Evolutionary conservation across 2,113 vertebrate species (phyloP).

Genomic region (Otis tarda): DNA sequence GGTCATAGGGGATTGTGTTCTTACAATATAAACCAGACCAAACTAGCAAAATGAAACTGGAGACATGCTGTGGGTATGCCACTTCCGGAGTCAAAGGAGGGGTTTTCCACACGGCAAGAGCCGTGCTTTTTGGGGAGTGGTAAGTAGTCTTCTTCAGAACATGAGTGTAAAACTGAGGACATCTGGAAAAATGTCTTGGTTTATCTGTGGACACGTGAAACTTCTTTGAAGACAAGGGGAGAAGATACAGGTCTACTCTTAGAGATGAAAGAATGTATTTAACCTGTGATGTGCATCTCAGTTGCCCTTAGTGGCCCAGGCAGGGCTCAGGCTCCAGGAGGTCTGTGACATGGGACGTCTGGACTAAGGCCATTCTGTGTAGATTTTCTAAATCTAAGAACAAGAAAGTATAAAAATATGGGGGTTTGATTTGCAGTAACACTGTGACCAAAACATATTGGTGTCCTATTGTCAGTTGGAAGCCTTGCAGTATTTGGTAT

Average conservation of each 20-base stretch:
- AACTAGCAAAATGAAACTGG: neutral
- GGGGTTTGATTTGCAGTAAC: neutral
- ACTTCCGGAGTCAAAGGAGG: neutral
- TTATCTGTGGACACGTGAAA: neutral
- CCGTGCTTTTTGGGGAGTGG: neutral
- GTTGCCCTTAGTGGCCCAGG: neutral
- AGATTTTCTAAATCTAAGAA: neutral
- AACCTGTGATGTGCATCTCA: too few species aligned
- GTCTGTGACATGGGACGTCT: neutral
- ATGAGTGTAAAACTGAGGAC: neutral
- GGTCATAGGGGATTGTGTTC: neutral
- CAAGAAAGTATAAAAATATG: neutral
- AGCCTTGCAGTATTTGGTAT: neutral
- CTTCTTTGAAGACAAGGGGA: neutral
- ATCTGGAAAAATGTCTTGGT: neutral
- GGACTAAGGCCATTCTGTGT: neutral
- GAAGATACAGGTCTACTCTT: neutral
- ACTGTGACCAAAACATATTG: neutral
- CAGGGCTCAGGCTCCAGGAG: neutral
- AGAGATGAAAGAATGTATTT: accelerated
- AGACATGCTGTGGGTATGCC: neutral
- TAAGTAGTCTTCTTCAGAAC: neutral
- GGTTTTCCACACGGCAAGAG: neutral
- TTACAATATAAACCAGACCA: neutral
- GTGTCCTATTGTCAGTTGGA: neutral